A percentile compares a stretch with the other conserved stretches of the same genome.
Conservation (phyloP, 2,113 vertebrate genomes). For the Crotophaga sulcirostris region DNA sequence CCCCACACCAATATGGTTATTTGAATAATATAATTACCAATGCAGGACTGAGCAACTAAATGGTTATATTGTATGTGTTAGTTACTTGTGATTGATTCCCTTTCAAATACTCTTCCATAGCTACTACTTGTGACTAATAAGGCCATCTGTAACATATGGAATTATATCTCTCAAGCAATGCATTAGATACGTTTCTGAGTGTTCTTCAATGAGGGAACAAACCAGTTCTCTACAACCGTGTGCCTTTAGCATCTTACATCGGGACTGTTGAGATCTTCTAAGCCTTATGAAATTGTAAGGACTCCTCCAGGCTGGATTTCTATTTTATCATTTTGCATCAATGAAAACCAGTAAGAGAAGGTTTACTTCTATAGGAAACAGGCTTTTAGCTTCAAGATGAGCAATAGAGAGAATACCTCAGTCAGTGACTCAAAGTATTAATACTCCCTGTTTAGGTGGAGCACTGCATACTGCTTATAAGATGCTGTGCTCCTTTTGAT, state of each 20-base stretch:
- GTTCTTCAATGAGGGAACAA: neutral
- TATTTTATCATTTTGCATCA: neutral
- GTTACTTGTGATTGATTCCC: slow-evolving; percentile 1
- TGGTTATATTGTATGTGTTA: neutral
- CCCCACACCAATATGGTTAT: neutral
- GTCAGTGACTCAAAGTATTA: neutral
- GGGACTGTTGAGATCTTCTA: neutral
- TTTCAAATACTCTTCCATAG: neutral
- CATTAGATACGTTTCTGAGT: neutral
- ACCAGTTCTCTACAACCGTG: neutral
- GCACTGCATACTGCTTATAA: neutral
- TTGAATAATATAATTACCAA: neutral
- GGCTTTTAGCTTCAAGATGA: slow-evolving; percentile 10
- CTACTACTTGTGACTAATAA: neutral
- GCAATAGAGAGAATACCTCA: neutral
- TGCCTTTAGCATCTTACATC: neutral
- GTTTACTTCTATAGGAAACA: neutral
- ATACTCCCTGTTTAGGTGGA: neutral
- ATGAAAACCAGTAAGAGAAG: neutral
- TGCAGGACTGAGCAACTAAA: neutral
- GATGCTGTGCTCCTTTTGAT: neutral
- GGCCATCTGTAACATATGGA: neutral
- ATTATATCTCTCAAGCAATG: neutral
- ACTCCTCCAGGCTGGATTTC: neutral
- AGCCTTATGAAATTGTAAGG: neutral